Evolutionary conservation across 2,797 vertebrate species (phyloP).

Genomic region (Cirrhinus mrigala): DNA sequence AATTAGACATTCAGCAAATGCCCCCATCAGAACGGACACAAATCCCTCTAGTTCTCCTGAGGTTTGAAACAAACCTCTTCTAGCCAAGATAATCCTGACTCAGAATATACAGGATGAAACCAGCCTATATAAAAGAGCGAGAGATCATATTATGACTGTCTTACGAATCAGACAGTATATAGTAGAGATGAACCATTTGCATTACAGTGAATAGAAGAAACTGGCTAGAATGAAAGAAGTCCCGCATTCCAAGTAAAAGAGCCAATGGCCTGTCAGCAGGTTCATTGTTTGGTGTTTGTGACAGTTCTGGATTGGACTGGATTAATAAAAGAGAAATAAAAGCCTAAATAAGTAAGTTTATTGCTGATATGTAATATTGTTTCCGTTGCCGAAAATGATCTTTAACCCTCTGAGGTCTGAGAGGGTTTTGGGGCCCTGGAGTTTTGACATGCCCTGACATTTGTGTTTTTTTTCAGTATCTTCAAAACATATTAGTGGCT

Average conservation of each 20-base stretch:
- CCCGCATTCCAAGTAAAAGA: neutral
- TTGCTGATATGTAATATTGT: too few relatives aligned
- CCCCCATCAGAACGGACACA: conserved; percentile 2
- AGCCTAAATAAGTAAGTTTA: too few relatives aligned
- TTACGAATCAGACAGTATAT: neutral
- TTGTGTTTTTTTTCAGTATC: too few relatives aligned
- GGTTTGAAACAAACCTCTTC: conserved; percentile 23
- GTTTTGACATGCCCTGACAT: too few relatives aligned
- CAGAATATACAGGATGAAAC: neutral
- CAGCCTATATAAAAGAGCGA: neutral
- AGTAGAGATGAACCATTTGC: neutral
- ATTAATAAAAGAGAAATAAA: neutral
- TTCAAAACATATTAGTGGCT: too few relatives aligned
- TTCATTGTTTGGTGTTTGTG: neutral
- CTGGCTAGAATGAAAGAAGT: neutral
- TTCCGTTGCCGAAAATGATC: neutral
- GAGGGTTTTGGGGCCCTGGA: too few relatives aligned
- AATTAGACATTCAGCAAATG: conserved; percentile 23
- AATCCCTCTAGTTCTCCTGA: conserved; percentile 21
- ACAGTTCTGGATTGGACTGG: neutral
- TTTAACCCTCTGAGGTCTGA: too few relatives aligned
- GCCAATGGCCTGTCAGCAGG: neutral
- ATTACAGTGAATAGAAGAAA: neutral
- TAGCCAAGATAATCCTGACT: conserved; percentile 16
- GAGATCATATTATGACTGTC: neutral